Conservation (phyloP, 2,888 invertebrate species). For the Cryptus viduatorius region DNA sequence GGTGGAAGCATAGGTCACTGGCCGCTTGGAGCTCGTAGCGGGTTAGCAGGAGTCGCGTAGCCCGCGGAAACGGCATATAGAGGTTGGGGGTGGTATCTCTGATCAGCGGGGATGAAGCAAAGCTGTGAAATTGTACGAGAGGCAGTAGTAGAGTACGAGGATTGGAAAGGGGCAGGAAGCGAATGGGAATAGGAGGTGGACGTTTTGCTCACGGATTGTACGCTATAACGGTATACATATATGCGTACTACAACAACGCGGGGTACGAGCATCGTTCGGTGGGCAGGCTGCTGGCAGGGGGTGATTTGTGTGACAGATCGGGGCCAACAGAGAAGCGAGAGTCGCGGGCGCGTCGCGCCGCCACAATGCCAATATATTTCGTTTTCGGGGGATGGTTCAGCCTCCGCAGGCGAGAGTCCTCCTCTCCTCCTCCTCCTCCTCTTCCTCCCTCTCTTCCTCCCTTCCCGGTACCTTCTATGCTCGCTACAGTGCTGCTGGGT, state of each 20-base stretch:
- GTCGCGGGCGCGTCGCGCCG: constrained; percentile 65
- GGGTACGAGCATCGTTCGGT: constrained; percentile 60
- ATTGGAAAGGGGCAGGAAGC: constrained; percentile 24
- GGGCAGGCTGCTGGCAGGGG: constrained; percentile 71
- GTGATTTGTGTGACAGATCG: constrained; percentile 83
- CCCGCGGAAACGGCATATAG: background rate
- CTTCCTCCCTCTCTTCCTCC: no score
- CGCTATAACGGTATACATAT: constrained; percentile 21
- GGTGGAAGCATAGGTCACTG: constrained; percentile 38
- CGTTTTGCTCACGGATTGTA: constrained; percentile 52
- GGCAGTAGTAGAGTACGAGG: constrained; percentile 18
- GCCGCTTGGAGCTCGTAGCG: constrained; percentile 13
- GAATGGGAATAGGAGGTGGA: constrained; percentile 37
- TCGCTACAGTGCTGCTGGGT: constrained; percentile 15
- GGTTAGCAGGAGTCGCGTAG: background rate
- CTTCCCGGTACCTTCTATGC: background rate
- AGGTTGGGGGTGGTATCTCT: constrained; percentile 10
- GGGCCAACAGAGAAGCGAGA: constrained; percentile 75
- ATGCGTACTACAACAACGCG: constrained; percentile 8
- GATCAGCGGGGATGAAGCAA: constrained; percentile 60
- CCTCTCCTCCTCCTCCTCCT: no score
- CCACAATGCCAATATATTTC: constrained; percentile 79
- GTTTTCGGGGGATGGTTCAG: constrained; percentile 67
- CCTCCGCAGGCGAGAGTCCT: constrained; percentile 11
- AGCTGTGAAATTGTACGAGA: constrained; percentile 63